Base-by-base conservation (phyloP, 2,888 invertebrate genomes). In the Drosophila robusta region DNA sequence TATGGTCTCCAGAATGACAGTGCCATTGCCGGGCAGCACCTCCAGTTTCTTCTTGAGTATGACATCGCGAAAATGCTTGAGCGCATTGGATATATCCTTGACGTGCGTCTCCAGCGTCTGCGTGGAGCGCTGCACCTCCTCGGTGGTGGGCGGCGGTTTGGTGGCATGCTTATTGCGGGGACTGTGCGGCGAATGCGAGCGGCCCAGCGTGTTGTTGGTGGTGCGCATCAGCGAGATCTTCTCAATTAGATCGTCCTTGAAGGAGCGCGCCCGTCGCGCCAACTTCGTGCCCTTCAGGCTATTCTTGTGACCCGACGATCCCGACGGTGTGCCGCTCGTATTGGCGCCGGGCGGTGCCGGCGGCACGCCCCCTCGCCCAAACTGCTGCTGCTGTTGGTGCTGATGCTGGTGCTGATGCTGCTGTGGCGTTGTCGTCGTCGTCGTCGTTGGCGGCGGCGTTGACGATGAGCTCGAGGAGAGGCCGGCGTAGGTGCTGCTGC, bases 11-110 rank as follows among this genome's bases (percentile, higher is more conserved):
- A 98, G 94, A 74, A 98, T 97, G 88, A 98, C 96, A 51, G 98
- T 98, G 72, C 98, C 98, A 92, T 98, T 97, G 73, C 97, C 98
- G 3, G 98, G 97, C 84, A 98, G 93, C 95, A 98, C 97, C 93
- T 98, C 97, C 89, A 97, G 93, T 92, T 97, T 98, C 92, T 97
- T 95, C 93, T 97, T 98, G 69, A 96, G 95, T 80, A 98, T 97
- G 70, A 98, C 98, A 93, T 98, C 98, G 87, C 96, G 95, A 92
- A 98, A 97, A 93, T 98, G 98, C 91, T 96, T 96, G 78, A 98
- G 93, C 46, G 96, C 95, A 89, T 95, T 94, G 90, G 95, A 94
- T 63, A 96, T 94, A 92, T 95, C 94, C 93, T 95, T 95, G 90
- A 96, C 95, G 93, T 96, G 95, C 89, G 94, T 94, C 93, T 96